Evolutionary conservation across 1,140 invertebrate genomes (phyloP).

Genomic region (Bursaphelenchus mucronatus): DNA sequence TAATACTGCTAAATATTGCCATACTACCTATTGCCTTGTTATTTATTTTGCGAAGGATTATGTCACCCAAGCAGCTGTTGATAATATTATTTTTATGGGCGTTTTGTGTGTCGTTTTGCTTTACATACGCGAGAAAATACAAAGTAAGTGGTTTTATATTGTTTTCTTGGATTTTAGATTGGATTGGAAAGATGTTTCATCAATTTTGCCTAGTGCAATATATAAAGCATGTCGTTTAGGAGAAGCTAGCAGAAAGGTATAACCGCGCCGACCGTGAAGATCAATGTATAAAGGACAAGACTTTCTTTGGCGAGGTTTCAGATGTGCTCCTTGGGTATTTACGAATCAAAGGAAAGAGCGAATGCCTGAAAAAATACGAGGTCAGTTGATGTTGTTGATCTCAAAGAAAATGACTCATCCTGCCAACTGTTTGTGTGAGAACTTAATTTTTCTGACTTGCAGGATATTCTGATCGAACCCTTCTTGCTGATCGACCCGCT

Average conservation of each 20-base stretch:
- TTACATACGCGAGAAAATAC: constrained; percentile 44
- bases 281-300: constrained; percentile 32
- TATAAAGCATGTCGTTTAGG: constrained; percentile 28
- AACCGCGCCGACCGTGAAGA: constrained; percentile 19
- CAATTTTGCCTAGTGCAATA: constrained; percentile 4
- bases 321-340: constrained; percentile 46
- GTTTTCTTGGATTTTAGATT: no score
- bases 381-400: constrained; percentile 8
- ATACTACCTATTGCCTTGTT: constrained; percentile 29
- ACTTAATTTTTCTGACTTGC: neutral
- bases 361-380: constrained; percentile 41
- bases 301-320: constrained; percentile 32
- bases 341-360: constrained; percentile 42
- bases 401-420: constrained; percentile 9
- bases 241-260: constrained; percentile 41
- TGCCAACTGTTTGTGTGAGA: neutral
- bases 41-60: constrained; percentile 28
- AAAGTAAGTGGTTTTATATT: constrained; percentile 30
- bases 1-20: constrained; percentile 33
- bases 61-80: constrained; percentile 24
- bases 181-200: no score
- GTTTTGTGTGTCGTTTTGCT: constrained; percentile 31
- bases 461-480: constrained; percentile 43
- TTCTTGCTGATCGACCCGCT: constrained; percentile 41
- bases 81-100: constrained; percentile 26